Base-by-base conservation (phyloP, 2,797 vertebrate genomes). In the Jordanella pulchra region DNA sequence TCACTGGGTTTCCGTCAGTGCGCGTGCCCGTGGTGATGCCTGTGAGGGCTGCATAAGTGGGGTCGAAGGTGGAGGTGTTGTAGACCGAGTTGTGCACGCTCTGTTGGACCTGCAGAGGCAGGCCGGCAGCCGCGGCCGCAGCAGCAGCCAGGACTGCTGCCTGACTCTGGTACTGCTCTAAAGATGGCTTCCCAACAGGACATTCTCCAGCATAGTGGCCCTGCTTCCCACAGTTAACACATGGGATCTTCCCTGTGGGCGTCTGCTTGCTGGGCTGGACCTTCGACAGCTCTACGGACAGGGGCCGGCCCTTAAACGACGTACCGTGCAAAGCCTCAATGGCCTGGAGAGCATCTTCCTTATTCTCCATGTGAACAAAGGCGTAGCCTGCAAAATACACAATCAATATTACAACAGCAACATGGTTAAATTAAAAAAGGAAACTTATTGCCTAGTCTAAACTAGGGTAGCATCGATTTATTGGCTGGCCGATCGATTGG, bases 351-450 rank as follows among this genome's bases (percentile, higher is more conserved):
- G 98, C 97, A 75, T 98, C 97, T 76, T 97, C 97, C 93, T 99
- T 97, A 90, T 96, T 98, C 93, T 99, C 97, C 98, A 99, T 99
- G 94, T 99, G 98, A 86, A 99, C 97, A 87, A 99, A 99, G 92
- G 98, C 97, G 82, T 98, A 99, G 91, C 98, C 97, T 98, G 95
- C 83, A 70, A 95, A 91, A 79, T 84, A 93, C 93, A 92, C 95
- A 93, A 28, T 51, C 14, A 35, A 30, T 5, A 9, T 25, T 45
- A 56, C n/a, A n/a, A 7, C 39, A 13, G 47, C 13, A 45, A 7
- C 14, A 15, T 32, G 42, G 0, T 63, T 13, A 39, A 63, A 44
- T 42, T 32, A 11, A 2, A 42, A 63, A 63, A 42, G 12, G 7
- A 64, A 45, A 61, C 18, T n/a, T 42, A 14, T 64, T 44, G 60